phyloP scores from a whole-genome alignment of 2,888 invertebrate genomes.

The Oxyteleia sp. region DNA sequence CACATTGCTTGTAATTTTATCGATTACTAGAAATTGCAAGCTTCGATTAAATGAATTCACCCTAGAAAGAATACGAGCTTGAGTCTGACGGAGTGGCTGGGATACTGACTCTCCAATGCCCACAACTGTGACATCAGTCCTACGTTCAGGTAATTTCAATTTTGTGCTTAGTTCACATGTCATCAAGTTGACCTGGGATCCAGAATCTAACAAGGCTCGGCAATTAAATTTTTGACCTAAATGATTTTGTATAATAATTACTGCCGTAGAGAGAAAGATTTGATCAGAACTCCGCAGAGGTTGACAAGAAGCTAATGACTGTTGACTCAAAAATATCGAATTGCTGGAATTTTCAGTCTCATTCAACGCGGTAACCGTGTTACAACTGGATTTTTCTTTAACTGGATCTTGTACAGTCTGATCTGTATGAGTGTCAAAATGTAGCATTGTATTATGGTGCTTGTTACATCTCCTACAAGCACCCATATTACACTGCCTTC shows the following conservation, averaged over 20 bases:
- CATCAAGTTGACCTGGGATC: constrained; percentile 23
- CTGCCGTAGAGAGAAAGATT: constrained; percentile 3
- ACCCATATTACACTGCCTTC: not conserved
- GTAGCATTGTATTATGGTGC: constrained; percentile 1
- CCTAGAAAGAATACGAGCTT: constrained; percentile 8
- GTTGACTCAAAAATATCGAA: not conserved
- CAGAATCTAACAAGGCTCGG: constrained; percentile 37
- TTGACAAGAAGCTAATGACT: constrained; percentile 1
- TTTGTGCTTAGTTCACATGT: constrained; percentile 5
- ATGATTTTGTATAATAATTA: not conserved
- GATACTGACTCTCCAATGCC: constrained; percentile 16
- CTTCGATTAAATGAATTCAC: constrained; percentile 10
- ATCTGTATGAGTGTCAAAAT: constrained; percentile 8
- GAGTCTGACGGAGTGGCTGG: constrained; percentile 6
- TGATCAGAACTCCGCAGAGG: not conserved
- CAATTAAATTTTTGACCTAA: not conserved
- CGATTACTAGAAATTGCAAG: constrained; percentile 15
- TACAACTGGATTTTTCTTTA: constrained; percentile 4
- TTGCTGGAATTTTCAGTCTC: not conserved
- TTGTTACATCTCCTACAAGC: not conserved
- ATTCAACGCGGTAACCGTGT: not conserved
- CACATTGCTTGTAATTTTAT: constrained; percentile 8
- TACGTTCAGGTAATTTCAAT: constrained; percentile 4
- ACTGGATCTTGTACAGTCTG: not conserved
- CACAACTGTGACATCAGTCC: not conserved